Evolutionary conservation across 2,888 invertebrate genomes (phyloP), one percentile per base, ranked within the genome.

Genomic region (Ornithoptera priamus): DNA sequence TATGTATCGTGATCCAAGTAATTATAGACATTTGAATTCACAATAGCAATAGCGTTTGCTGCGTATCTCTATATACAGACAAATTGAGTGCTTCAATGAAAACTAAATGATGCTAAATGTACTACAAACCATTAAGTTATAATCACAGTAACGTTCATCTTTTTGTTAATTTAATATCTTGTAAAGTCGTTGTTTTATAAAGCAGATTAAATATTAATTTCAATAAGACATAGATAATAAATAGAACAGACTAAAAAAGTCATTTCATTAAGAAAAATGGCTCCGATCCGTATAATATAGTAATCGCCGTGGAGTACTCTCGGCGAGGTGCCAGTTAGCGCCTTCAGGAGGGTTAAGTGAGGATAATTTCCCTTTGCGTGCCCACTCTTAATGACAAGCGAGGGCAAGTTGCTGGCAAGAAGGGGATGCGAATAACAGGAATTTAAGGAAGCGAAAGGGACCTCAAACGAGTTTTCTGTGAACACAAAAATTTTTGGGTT

Each of bases 331-430:
- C 89, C 90, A 92, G 92, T 92, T 92, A 91, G 86, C 92, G 91
- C 92, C 90, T 91, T 83, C 85, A 85, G 87, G 89, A 88, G 91
- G 91, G 90, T 90, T 90, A 91, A 92, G 89, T 90, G 90, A 85
- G 89, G 90, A 92, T 92, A 91, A 92, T 92, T 92, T 91, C 89
- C 89, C 88, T 90, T 89, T 89, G 89, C 91, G 90, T 91, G 89
- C 89, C 88, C 86, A 85, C 86, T 89, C 81, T 81, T 90, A 89
- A 89, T 89, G 89, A 89, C 85, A 86, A 83, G 82, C 76, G 77
- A 70, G 69, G 70, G 70, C 60, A 71, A 68, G 70, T 65, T 36
- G 42, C 30, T 56, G 67, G 67, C 24, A 71, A 69, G 65, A 59
- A 59, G 72, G 76, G 68, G 71, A 70, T 75, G 76, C 74, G 78